Evolutionary conservation across 2,797 vertebrate genomes (phyloP), one percentile per base, ranked within the genome.

Genomic region (Notolabrus celidotus): DNA sequence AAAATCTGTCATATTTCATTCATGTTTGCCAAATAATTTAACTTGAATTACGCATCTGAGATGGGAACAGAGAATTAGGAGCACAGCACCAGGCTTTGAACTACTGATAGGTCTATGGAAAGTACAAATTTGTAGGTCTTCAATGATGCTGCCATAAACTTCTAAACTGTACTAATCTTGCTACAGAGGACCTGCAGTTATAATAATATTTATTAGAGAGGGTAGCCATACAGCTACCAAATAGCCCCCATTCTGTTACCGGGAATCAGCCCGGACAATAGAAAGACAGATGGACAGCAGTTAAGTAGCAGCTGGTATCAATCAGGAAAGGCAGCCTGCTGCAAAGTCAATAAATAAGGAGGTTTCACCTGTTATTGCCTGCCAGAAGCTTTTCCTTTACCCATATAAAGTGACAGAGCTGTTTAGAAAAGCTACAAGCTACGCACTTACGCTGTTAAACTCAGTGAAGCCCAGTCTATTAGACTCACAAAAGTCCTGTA

Each of bases 291-390:
- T 88, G 82, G 83, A 86, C 82, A 75, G 70, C 81, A 72, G 72
- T 85, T 86, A 85, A 81, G 84, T 23, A 82, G 82, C 86, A 85
- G 79, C 77, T 77, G 84, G 81, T 79, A 88, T 89, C 89, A 92
- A 88, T 89, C 75, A 82, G 68, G 46, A 77, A 77, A 75, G 75
- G 56, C 79, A 87, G 80, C 64, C 64, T 45, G 65, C 78, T 72
- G 67, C 83, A 87, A 69, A 85, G 78, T 82, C 82, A 22, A 90
- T 88, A 87, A 90, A 91, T 87, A 87, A 81, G 78, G 75, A 85
- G 71, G 74, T 78, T 87, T 90, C 74, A 83, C 82, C 82, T 80
- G 75, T 78, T 75, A 85, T 68, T 78, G 81, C 74, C 78, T 86
- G 87, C 83, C 86, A 88, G 74, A 73, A 79, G 77, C 73, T 67